Base-by-base conservation (phyloP, 2,113 vertebrate species). In the Acinonyx jubatus region DNA sequence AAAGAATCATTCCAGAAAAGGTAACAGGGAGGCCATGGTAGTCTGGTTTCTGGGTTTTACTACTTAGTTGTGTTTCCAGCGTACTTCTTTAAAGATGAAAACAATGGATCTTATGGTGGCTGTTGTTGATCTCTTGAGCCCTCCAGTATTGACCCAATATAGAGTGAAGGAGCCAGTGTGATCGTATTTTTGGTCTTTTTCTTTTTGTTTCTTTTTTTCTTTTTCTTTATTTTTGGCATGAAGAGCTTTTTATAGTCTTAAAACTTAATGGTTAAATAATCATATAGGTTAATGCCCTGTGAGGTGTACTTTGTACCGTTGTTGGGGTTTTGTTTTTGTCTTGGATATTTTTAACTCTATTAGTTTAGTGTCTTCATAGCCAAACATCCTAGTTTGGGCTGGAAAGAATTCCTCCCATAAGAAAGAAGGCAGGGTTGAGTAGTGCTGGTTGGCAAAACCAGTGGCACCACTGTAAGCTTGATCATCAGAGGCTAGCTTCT, bases 331-430 rank as follows among this genome's bases (percentile, higher is more conserved):
- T 78, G 45, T 48, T 78, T 78, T 78, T 86, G 31, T 91, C 93
- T 89, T 73, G 18, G 19, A 31, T 84, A 94, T 95, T 86, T 95
- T 93, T 65, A 96, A 73, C 78, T 96, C 23, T 86, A 7, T 27
- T 73, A 68, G 9, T 78, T 97, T 95, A 89, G 57, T 96, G 11
- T 83, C 76, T 95, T 89, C 15, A 12, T 84, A 89, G n/a, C 29
- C 27, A 85, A 2, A 92, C 11, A 71, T 41, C 11, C 23, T 94
- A 31, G 12, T 63, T 48, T 61, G 7, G 21, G 27, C 25, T 81
- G 11, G 48, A 80, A 52, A 87, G 21, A 91, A 74, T 38, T 80
- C 15, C 68, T 97, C 66, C 14, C 9, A 2, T 92, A 65, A 92
- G 66, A 89, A 94, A 92, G 50, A 79, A 82, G 41, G 45, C 31